Percentiles rank a stretch among this genome's conserved stretches.
These are phyloP conservation scores for Leontopithecus rosalia DNA, from an alignment of 2,797 vertebrate species.

Conservation along the genomic window DNA sequence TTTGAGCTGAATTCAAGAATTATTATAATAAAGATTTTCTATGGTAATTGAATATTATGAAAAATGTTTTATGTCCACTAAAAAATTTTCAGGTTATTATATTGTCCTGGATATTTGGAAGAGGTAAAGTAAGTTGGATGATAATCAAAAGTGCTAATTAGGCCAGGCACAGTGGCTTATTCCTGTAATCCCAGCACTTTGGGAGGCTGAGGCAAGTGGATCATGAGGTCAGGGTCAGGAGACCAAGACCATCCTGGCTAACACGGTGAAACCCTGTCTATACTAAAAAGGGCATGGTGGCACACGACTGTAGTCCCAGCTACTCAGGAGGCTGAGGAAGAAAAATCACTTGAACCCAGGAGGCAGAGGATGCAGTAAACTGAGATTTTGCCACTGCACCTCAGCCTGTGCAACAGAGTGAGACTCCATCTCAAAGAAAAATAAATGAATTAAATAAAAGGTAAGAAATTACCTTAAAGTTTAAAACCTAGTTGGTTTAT, in stretches of 20 bases:
- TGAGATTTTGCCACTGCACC: too few relatives aligned
- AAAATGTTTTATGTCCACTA: neutral
- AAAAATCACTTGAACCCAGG: neutral
- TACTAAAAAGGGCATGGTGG: neutral
- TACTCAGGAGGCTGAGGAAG: neutral
- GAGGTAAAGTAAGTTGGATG: neutral
- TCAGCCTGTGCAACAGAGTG: neutral
- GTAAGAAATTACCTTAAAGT: neutral
- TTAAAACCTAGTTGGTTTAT: neutral
- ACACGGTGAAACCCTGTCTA: neutral
- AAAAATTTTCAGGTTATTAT: neutral
- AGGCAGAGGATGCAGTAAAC: too few relatives aligned
- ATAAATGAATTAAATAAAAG: conserved; percentile 4
- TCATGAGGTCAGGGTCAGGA: neutral
- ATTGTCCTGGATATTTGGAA: conserved; percentile 6
- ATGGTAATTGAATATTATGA: neutral
- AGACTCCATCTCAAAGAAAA: neutral
- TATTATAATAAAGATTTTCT: neutral
- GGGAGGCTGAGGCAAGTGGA: neutral
- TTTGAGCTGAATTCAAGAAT: conserved; percentile 9
- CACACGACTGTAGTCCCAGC: neutral
- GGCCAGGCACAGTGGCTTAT: neutral
- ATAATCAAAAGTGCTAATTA: conserved; percentile 7
- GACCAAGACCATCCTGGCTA: neutral
- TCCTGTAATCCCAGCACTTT: neutral